Base-by-base conservation (phyloP, 2,113 vertebrate species). In the Gallinago paraguaiae region DNA sequence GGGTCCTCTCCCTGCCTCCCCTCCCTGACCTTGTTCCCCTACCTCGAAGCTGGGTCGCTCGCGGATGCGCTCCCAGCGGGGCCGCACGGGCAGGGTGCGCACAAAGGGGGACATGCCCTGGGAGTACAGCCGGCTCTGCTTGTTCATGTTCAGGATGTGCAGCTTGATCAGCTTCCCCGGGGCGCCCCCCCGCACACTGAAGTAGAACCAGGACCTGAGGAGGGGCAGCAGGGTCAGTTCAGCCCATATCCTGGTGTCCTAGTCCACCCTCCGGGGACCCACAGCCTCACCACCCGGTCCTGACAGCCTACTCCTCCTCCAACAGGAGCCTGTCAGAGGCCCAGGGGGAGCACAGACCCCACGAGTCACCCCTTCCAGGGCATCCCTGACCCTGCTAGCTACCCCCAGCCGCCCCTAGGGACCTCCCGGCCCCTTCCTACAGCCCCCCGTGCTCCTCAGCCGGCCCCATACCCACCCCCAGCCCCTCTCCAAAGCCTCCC, bases 141-240 rank as follows among this genome's bases (percentile, higher is more conserved):
- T 99, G 97, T 99, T 99, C 99, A 99, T 99, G 97, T 99, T 99
- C 98, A 99, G 98, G 72, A 99, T 98, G 82, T 99, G 99, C 93
- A 99, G 98, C 97, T 99, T 99, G 91, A 99, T 98, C 57, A 99
- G 91, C 95, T 99, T 99, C 11, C 99, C 99, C 11, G 99, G 98
- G 7, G 94, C 63, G 0, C 97, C 98, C 4, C 99, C 99, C 1
- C 98, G 98, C 50, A 99, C 98, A 30, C 99, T 99, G 97, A 99
- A 99, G 98, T 99, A 99, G 97, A 99, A 99, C 99, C 99, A 99
- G 4, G 99, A 99, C 93, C 99, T 99, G 97, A 17, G 88, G 82
- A 27, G 9, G 39, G 67, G 33, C 1, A 8, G 19, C 16, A 28
- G 48, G 3, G 3, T 31, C 7, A 8, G 20, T 15, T 90, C 78